Evolutionary conservation across 2,888 invertebrate genomes (phyloP).

Genomic region (Athrips mouffetella): DNA sequence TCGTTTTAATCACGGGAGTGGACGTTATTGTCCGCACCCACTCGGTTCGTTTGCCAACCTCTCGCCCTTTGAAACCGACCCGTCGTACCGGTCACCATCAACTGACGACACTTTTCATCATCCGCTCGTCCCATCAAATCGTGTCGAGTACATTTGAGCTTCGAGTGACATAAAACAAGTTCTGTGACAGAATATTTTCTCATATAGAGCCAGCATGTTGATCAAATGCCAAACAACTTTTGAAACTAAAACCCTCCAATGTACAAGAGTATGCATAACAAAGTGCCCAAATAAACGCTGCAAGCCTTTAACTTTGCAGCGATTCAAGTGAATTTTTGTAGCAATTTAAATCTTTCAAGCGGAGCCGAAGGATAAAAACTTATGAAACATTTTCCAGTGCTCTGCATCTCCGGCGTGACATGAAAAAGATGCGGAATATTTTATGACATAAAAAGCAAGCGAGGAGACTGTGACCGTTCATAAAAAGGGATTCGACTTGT

Average conservation of each 20-base stretch:
- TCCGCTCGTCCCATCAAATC: constrained; percentile 48
- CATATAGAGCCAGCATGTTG: not conserved
- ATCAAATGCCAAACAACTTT: not conserved
- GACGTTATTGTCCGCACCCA: constrained; percentile 66
- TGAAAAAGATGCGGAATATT: constrained; percentile 48
- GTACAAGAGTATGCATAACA: constrained; percentile 5
- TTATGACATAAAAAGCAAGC: constrained; percentile 47
- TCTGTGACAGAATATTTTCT: not conserved
- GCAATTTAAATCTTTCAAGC: constrained; percentile 26
- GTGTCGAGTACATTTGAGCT: constrained; percentile 35
- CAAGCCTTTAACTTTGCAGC: constrained; percentile 6
- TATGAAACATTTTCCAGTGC: constrained; percentile 38
- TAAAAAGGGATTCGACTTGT: constrained; percentile 66
- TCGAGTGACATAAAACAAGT: constrained; percentile 22
- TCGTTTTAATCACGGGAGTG: constrained; percentile 76
- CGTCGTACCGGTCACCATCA: constrained; percentile 50
- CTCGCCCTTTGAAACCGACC: constrained; percentile 71
- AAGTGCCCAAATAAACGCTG: constrained; percentile 7
- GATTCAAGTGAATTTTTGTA: constrained; percentile 17
- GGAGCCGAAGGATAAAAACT: constrained; percentile 30
- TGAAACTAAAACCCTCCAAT: not conserved
- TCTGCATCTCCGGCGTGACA: constrained; percentile 40
- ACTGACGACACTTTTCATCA: constrained; percentile 60
- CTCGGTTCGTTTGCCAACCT: constrained; percentile 60
- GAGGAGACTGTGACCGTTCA: constrained; percentile 52